phyloP scores from a whole-genome alignment of 2,888 invertebrate genomes.

The Tetanocera ferruginea region DNA sequence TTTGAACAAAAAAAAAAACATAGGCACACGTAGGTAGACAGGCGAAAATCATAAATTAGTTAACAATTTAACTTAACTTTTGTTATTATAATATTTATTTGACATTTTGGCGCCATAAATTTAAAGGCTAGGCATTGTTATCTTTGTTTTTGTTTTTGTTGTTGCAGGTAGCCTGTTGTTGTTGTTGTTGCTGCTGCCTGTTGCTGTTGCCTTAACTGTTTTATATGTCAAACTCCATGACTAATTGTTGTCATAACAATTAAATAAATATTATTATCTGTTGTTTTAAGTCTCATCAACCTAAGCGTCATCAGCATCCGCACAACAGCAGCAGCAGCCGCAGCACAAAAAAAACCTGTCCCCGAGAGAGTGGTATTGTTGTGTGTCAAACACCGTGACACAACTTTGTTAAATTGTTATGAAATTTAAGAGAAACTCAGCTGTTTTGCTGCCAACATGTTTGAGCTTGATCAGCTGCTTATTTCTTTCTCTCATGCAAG shows the following conservation, averaged over 20 bases:
- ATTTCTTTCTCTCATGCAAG: neutral
- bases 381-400: neutral
- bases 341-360: neutral
- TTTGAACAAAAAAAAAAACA: too few relatives aligned
- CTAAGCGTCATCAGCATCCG: neutral
- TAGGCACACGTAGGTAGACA: too few relatives aligned
- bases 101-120: constrained; percentile 15
- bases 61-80: neutral
- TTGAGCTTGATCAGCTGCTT: constrained; percentile 31
- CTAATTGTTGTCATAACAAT: constrained; percentile 56
- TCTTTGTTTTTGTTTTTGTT: neutral
- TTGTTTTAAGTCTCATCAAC: constrained; percentile 2
- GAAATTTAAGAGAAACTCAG: neutral
- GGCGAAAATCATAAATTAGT: too few relatives aligned
- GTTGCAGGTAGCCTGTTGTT: too few relatives aligned
- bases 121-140: too few relatives aligned
- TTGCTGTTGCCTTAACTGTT: neutral
- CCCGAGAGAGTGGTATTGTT: neutral
- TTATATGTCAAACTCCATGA: constrained; percentile 49
- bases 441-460: constrained; percentile 20
- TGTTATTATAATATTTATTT: neutral
- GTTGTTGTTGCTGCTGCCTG: neutral
- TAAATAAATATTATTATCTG: constrained; percentile 42
- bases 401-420: neutral
- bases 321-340: neutral